Conservation (phyloP, 2,888 invertebrate genomes). For the Lasioglossum figueresi region DNA sequence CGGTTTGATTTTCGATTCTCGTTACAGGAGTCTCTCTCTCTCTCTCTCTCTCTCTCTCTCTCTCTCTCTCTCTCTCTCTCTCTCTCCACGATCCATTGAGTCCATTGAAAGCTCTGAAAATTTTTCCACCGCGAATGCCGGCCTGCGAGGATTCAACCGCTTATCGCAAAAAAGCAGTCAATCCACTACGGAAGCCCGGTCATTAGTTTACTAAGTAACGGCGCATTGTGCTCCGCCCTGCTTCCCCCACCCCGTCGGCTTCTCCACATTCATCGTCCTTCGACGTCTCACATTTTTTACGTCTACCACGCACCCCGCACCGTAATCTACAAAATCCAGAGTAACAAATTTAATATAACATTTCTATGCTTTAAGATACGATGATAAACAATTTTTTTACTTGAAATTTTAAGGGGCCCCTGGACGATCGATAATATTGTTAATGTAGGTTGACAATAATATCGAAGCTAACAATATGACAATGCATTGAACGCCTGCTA, state of each 20-base stretch:
- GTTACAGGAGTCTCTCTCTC: not conserved
- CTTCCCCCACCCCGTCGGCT: constrained; percentile 18
- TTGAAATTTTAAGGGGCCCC: not conserved
- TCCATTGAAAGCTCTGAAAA: constrained; percentile 34
- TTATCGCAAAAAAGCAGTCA: constrained; percentile 49
- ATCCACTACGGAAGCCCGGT: constrained; percentile 29
- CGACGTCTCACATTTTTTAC: constrained; percentile 1
- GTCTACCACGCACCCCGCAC: not conserved
- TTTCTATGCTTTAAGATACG: not conserved
- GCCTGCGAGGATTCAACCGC: constrained; percentile 17
- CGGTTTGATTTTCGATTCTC: constrained; percentile 42
- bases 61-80: too few relatives aligned
- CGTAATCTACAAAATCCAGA: not conserved
- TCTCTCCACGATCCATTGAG: constrained; percentile 15
- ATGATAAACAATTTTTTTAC: not conserved
- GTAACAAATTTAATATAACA: not conserved
- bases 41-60: too few relatives aligned
- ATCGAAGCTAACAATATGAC: too few relatives aligned
- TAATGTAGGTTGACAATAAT: too few relatives aligned
- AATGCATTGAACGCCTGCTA: too few relatives aligned
- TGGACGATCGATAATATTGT: too few relatives aligned
- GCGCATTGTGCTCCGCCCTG: constrained; percentile 37
- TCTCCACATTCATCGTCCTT: constrained; percentile 6
- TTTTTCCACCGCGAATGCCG: constrained; percentile 30
- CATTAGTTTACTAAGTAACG: constrained; percentile 49